Evolutionary conservation across 2,797 vertebrate species (phyloP).

Genomic region (Rhynchotus rufescens): DNA sequence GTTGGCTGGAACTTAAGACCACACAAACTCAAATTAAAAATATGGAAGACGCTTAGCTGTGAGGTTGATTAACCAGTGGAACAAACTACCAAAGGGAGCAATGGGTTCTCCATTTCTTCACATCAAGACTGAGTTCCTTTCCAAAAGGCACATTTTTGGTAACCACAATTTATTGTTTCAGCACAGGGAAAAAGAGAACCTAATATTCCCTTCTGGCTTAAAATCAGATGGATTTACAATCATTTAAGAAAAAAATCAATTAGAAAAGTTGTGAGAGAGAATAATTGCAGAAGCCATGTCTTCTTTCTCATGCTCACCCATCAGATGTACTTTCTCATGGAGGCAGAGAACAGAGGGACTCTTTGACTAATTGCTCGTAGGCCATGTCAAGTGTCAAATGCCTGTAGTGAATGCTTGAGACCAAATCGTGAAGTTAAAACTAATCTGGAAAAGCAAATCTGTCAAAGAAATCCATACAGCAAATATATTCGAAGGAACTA

Average conservation of each 20-base stretch:
- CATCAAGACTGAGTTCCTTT: neutral
- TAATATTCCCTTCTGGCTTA: neutral
- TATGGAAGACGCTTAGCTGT: neutral
- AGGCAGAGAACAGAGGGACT: neutral
- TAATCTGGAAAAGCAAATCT: neutral
- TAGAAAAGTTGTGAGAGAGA: neutral
- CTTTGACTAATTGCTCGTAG: neutral
- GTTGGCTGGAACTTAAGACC: neutral
- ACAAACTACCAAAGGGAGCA: neutral
- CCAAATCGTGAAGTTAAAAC: neutral
- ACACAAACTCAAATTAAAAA: neutral
- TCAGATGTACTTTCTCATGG: neutral
- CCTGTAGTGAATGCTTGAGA: neutral
- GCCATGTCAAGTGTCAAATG: neutral
- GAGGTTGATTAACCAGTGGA: neutral
- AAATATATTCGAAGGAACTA: neutral
- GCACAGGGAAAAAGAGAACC: neutral
- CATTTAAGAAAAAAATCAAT: neutral
- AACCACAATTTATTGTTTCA: neutral
- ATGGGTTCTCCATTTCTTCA: accelerated
- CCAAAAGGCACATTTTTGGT: neutral
- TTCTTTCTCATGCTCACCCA: neutral
- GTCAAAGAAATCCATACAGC: neutral
- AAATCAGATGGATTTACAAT: neutral
- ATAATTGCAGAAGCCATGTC: neutral